phyloP scores from a whole-genome alignment of 2,888 invertebrate species.

The Mythimna vitellina region DNA sequence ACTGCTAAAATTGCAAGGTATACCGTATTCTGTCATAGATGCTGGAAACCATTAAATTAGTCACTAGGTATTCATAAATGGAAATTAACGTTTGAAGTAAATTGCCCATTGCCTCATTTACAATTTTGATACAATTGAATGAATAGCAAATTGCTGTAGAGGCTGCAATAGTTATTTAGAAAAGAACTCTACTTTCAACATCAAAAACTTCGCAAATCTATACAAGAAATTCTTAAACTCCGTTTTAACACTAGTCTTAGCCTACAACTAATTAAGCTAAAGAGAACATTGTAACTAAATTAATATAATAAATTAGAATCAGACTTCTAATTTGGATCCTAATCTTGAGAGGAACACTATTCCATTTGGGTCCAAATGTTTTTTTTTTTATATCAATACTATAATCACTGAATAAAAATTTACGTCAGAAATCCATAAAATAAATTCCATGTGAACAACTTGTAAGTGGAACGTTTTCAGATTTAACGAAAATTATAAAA shows the following conservation, averaged over 20 bases:
- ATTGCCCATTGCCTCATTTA: conserved; percentile 11
- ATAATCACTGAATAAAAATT: conserved; percentile 66
- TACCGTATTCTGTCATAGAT: conserved; percentile 35
- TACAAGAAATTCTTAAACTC: conserved; percentile 69
- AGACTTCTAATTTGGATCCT: conserved; percentile 89
- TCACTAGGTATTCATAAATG: conserved; percentile 12
- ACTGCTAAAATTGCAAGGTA: conserved; percentile 34
- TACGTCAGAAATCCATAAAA: conserved; percentile 76
- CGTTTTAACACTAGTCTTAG: conserved; percentile 74
- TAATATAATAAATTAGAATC: conserved; percentile 87
- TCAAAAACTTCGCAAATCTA: conserved; percentile 62
- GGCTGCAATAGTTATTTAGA: conserved; percentile 30
- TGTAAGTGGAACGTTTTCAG: conserved; percentile 81
- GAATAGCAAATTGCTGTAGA: conserved; percentile 23
- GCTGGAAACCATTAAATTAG: conserved; percentile 33
- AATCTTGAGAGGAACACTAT: conserved; percentile 79
- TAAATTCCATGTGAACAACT: conserved; percentile 73
- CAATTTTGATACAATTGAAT: conserved; percentile 39
- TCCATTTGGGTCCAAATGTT: conserved; percentile 74
- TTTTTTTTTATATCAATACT: conserved; percentile 71
- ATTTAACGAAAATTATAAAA: conserved; percentile 73
- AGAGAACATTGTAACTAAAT: conserved; percentile 69
- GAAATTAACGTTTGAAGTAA: conserved; percentile 20
- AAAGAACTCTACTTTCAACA: conserved; percentile 22
- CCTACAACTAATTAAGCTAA: conserved; percentile 75